phyloP scores from a whole-genome alignment of 1,140 invertebrate genomes.

The Homarus americanus region DNA sequence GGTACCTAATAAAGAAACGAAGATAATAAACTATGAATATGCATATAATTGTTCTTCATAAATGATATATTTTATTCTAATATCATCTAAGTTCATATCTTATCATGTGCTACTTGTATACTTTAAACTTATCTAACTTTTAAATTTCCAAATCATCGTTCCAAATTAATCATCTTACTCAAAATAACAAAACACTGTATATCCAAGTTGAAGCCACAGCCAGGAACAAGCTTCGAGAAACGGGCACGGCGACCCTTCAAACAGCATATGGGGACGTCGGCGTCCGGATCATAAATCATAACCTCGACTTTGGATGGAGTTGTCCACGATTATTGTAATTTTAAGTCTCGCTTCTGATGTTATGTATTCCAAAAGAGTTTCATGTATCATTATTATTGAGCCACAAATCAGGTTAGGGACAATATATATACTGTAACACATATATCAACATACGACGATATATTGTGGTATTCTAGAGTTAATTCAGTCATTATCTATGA shows the following conservation, averaged over 20 bases:
- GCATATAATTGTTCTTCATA: background rate
- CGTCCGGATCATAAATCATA: constrained; percentile 58
- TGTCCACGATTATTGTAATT: constrained; percentile 54
- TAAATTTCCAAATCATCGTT: too few species aligned
- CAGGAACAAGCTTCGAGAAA: background rate
- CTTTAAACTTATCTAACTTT: too few species aligned
- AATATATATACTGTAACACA: background rate
- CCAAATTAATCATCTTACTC: too few species aligned
- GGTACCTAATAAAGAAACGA: background rate
- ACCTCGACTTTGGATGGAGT: constrained; percentile 44
- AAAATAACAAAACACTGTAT: too few species aligned
- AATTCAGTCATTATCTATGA: too few species aligned
- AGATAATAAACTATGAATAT: background rate
- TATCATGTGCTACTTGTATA: background rate
- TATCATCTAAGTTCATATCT: background rate
- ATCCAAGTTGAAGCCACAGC: background rate
- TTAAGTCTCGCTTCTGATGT: constrained; percentile 39
- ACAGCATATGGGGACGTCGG: background rate
- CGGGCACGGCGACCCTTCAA: constrained; percentile 6
- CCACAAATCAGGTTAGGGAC: background rate
- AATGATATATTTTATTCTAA: background rate
- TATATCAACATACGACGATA: background rate
- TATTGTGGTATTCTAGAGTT: too few species aligned
- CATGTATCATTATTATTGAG: constrained; percentile 37
- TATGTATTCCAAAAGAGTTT: constrained; percentile 5